These are phyloP conservation scores for Crypturellus tataupa DNA, from an alignment of 2,797 vertebrate genomes.

Conservation along the genomic window DNA sequence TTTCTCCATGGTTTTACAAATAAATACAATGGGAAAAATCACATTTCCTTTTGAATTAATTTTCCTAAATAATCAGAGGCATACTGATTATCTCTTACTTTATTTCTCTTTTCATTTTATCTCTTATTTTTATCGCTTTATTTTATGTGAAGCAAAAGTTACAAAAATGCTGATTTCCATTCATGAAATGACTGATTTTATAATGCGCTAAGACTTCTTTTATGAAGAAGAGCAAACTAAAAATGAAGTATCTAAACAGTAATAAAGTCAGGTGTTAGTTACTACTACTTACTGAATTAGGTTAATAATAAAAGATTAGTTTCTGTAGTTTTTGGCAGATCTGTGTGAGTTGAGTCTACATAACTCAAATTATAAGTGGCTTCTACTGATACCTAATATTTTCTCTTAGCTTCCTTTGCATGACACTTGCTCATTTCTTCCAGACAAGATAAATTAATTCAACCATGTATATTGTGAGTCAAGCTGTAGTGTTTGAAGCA, in stretches of 20 bases:
- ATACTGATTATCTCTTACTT: slow-evolving; percentile 14
- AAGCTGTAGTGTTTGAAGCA: slow-evolving; percentile 11
- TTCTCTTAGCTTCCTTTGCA: slow-evolving; percentile 37
- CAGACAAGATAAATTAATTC: slow-evolving; percentile 9
- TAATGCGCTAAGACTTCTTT: background rate
- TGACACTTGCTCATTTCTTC: slow-evolving; percentile 3
- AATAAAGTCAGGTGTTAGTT: slow-evolving; percentile 35
- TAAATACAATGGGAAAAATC: background rate
- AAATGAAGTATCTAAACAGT: slow-evolving; percentile 32
- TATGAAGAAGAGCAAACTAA: slow-evolving; percentile 10
- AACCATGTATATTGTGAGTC: background rate
- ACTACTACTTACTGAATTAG: slow-evolving; percentile 12
- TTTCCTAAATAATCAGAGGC: background rate
- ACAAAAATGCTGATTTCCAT: slow-evolving; percentile 22
- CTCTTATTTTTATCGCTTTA: no score
- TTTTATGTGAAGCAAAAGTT: background rate
- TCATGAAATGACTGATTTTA: slow-evolving; percentile 26
- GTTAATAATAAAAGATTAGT: slow-evolving; percentile 21
- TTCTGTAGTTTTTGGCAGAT: slow-evolving; percentile 25
- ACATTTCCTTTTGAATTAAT: background rate
- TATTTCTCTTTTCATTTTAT: background rate
- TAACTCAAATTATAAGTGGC: background rate
- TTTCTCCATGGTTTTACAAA: background rate
- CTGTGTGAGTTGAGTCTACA: background rate
- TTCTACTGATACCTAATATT: background rate